Percentiles rank a stretch among this genome's conserved stretches.
These are phyloP conservation scores for Pogona vitticeps DNA, from an alignment of 2,113 vertebrate species.

Conservation along the genomic window DNA sequence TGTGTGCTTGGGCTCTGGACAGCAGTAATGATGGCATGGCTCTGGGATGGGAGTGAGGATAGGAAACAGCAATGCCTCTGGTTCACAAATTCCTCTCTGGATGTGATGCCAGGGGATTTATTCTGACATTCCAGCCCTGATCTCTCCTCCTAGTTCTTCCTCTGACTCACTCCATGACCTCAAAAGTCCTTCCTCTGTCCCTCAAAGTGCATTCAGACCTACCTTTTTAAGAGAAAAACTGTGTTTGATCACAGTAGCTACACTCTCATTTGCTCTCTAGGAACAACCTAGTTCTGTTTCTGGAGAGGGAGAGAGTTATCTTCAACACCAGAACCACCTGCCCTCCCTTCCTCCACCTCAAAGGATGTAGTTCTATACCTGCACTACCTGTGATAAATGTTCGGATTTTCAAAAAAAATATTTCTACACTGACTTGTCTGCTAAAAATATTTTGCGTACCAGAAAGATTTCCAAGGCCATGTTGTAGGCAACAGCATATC, in stretches of 20 bases:
- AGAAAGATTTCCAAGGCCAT: neutral
- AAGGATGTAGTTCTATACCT: neutral
- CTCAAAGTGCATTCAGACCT: neutral
- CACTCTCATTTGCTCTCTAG: neutral
- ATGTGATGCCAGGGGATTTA: neutral
- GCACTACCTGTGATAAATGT: neutral
- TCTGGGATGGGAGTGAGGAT: neutral
- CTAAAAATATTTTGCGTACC: neutral
- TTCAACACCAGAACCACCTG: neutral
- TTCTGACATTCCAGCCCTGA: neutral
- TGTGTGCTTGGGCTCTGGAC: neutral
- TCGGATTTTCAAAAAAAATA: neutral
- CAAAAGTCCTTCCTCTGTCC: neutral
- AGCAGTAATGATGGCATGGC: neutral
- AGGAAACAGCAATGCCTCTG: neutral
- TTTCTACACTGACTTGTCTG: neutral
- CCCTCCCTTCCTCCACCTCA: neutral
- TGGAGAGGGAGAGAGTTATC: no score
- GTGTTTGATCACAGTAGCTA: neutral
- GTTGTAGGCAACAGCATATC: no score
- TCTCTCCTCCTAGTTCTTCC: neutral
- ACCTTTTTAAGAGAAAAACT: neutral
- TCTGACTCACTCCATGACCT: slow-evolving; percentile 2
- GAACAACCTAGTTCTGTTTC: neutral
- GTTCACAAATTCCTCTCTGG: neutral